phyloP scores from a whole-genome alignment of 2,888 invertebrate genomes.

The Agrotis clavis region DNA sequence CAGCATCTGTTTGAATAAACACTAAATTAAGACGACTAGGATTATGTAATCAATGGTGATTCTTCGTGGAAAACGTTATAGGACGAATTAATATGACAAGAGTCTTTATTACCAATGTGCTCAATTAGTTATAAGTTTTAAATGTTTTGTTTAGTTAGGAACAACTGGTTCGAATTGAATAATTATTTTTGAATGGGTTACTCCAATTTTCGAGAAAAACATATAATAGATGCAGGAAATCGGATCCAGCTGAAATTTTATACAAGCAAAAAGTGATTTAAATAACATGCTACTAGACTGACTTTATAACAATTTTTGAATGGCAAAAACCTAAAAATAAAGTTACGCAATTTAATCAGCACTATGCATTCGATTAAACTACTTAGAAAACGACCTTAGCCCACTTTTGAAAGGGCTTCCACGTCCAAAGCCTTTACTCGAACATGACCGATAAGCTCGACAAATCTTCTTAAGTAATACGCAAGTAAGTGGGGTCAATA shows the following conservation, averaged over 20 bases:
- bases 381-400: constrained; percentile 6
- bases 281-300: too few species aligned
- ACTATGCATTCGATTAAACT: constrained; percentile 15
- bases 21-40: constrained; percentile 14
- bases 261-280: too few species aligned
- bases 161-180: too few species aligned
- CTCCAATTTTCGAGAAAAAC: too few species aligned
- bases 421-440: not conserved
- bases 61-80: not conserved
- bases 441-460: not conserved
- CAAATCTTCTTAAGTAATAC: not conserved
- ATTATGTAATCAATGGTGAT: constrained; percentile 8
- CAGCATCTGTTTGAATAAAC: constrained; percentile 13
- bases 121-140: not conserved
- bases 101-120: not conserved
- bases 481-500: too few species aligned
- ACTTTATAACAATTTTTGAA: too few species aligned
- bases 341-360: too few species aligned
- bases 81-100: constrained; percentile 13
- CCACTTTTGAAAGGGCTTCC: constrained; percentile 28
- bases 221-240: too few species aligned
- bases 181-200: too few species aligned
- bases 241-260: too few species aligned
- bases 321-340: too few species aligned
- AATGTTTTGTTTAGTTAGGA: too few species aligned